These are phyloP conservation scores for Sesamia inferens DNA, from an alignment of 2,888 invertebrate species.

Conservation along the genomic window DNA sequence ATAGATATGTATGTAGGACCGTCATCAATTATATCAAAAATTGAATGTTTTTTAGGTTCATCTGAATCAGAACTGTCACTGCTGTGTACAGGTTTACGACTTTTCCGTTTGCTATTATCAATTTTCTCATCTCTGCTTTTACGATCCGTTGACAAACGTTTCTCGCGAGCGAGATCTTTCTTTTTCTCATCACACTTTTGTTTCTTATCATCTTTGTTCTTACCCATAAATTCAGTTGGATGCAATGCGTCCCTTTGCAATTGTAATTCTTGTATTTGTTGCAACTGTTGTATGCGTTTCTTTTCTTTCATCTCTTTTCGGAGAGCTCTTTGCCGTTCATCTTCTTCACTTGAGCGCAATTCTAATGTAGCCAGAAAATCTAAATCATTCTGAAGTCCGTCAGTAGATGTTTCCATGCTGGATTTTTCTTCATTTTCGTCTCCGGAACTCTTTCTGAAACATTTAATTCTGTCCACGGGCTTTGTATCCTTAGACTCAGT, in stretches of 20 bases:
- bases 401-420: slow-evolving; percentile 70
- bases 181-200: slow-evolving; percentile 83
- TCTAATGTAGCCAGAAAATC: slow-evolving; percentile 91
- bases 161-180: slow-evolving; percentile 85
- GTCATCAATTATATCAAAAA: slow-evolving; percentile 97
- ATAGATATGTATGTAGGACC: slow-evolving; percentile 98
- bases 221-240: slow-evolving; percentile 80
- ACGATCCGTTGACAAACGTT: slow-evolving; percentile 87
- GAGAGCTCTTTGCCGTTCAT: slow-evolving; percentile 89
- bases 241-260: slow-evolving; percentile 86
- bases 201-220: slow-evolving; percentile 85
- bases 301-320: slow-evolving; percentile 90
- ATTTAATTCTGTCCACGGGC: slow-evolving; percentile 73
- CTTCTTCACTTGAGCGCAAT: slow-evolving; percentile 90
- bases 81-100: slow-evolving; percentile 87
- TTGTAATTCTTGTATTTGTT: slow-evolving; percentile 87
- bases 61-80: slow-evolving; percentile 94
- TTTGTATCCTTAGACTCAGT: slow-evolving; percentile 73
- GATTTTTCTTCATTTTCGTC: slow-evolving; percentile 74
- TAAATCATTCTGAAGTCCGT: slow-evolving; percentile 87
- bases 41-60: slow-evolving; percentile 96
- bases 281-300: slow-evolving; percentile 87
- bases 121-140: slow-evolving; percentile 88
- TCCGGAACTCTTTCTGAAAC: slow-evolving; percentile 74
- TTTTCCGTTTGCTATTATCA: slow-evolving; percentile 82